A percentile compares a stretch with the other conserved stretches of the same genome.
phyloP scores from a whole-genome alignment of 2,888 invertebrate species.

The Cetonia aurata region DNA sequence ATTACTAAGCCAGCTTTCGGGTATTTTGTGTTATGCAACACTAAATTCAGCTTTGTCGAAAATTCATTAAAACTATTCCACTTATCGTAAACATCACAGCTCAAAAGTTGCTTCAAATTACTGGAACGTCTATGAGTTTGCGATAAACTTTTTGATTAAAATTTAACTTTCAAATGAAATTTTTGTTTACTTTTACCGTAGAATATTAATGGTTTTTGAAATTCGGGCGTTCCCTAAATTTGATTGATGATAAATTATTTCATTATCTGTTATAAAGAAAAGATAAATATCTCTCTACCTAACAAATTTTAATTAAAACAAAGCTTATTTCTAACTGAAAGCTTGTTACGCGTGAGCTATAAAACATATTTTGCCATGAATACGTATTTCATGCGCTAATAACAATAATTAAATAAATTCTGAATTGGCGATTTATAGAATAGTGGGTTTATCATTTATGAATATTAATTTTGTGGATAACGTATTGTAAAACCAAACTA shows the following conservation, averaged over 20 bases:
- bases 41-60: not conserved
- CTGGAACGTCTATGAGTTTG: not conserved
- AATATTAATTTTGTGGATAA: no score
- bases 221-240: not conserved
- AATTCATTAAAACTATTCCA: conserved; percentile 1
- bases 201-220: not conserved
- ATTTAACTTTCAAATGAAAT: conserved; percentile 9
- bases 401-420: no score
- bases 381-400: no score
- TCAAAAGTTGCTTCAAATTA: not conserved
- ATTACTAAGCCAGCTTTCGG: not conserved
- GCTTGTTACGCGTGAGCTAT: not conserved
- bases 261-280: not conserved
- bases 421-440: no score
- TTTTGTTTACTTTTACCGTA: not conserved
- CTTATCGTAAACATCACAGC: not conserved
- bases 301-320: not conserved
- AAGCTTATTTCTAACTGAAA: not conserved
- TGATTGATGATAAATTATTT: not conserved
- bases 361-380: no score
- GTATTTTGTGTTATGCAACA: not conserved
- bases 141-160: not conserved
- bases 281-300: not conserved
- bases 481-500: no score
- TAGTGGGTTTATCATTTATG: no score